These are phyloP conservation scores for Hirtodrosophila histrioides DNA, from an alignment of 2,888 invertebrate genomes.

Conservation along the genomic window DNA sequence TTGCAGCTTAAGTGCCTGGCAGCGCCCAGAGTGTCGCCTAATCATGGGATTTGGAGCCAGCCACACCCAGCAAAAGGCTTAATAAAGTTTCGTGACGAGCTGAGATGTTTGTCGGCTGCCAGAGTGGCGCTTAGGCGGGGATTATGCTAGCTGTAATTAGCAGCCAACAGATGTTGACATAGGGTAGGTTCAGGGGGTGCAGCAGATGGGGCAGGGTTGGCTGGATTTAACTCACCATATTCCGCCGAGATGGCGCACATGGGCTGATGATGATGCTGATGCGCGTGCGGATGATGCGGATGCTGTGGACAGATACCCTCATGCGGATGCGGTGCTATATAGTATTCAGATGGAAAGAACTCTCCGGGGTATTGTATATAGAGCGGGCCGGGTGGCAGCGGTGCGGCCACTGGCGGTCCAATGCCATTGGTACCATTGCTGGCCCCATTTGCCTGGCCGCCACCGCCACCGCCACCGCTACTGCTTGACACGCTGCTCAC, in stretches of 20 bases:
- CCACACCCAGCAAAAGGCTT: slow-evolving; percentile 38
- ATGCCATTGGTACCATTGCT: slow-evolving; percentile 74
- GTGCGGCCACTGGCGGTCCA: slow-evolving; percentile 62
- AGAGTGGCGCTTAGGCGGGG: slow-evolving; percentile 16
- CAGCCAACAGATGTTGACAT: slow-evolving; percentile 15
- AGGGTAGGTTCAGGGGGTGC: not conserved
- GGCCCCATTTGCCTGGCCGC: slow-evolving; percentile 44
- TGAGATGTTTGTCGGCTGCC: slow-evolving; percentile 43
- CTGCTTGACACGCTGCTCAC: slow-evolving; percentile 73
- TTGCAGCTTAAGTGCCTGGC: slow-evolving; percentile 52
- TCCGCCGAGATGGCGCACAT: slow-evolving; percentile 90
- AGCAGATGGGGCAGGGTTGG: not conserved
- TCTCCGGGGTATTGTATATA: slow-evolving; percentile 84
- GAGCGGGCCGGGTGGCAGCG: slow-evolving; percentile 78
- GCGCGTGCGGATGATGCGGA: slow-evolving; percentile 76
- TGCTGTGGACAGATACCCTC: slow-evolving; percentile 87
- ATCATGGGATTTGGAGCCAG: slow-evolving; percentile 17
- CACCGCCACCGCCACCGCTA: slow-evolving; percentile 57
- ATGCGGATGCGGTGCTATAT: slow-evolving; percentile 84
- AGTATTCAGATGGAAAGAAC: slow-evolving; percentile 84
- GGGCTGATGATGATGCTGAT: slow-evolving; percentile 86
- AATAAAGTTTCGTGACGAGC: slow-evolving; percentile 57
- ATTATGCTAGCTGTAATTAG: slow-evolving; percentile 45
- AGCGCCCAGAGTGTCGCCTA: slow-evolving; percentile 14
- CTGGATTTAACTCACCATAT: slow-evolving; percentile 87